A percentile compares a stretch with the other conserved stretches of the same genome.
phyloP scores from a whole-genome alignment of 2,888 invertebrate species.

The Brachypterus glaber region DNA sequence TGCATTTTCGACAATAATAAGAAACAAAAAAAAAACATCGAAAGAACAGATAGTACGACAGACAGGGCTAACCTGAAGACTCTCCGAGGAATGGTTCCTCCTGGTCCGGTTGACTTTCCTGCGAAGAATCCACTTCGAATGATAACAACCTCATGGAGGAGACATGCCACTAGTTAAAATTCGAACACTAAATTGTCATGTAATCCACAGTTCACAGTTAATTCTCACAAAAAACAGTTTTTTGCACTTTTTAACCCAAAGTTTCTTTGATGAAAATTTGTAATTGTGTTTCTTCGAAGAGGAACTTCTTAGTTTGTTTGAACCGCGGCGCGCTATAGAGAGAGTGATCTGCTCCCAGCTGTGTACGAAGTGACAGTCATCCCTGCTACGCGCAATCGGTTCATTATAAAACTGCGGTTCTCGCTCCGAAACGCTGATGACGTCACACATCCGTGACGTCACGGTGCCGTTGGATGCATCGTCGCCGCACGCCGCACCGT shows the following conservation, averaged over 20 bases:
- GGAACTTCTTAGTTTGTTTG: no score
- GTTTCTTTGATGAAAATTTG: no score
- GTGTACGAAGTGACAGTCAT: no score
- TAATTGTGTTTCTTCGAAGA: no score
- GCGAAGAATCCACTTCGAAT: constrained; percentile 38
- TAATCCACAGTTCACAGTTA: no score
- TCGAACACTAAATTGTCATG: no score
- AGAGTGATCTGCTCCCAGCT: constrained; percentile 30
- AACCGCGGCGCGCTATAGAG: constrained; percentile 23
- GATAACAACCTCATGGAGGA: constrained; percentile 26
- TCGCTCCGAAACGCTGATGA: constrained; percentile 26
- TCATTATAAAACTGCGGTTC: constrained; percentile 39
- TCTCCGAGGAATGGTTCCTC: constrained; percentile 32
- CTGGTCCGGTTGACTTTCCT: constrained; percentile 28
- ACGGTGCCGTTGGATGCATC: constrained; percentile 29
- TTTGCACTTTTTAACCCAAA: no score
- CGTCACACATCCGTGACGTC: constrained; percentile 36
- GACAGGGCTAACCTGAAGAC: constrained; percentile 36
- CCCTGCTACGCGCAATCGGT: constrained; percentile 38
- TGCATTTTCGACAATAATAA: constrained; percentile 16
- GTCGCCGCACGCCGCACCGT: neutral
- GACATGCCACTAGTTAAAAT: no score
- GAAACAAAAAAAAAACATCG: constrained; percentile 5
- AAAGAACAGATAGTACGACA: constrained; percentile 16
- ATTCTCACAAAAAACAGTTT: no score